Percentiles rank a stretch among this genome's conserved stretches.
Conservation (phyloP, 1,140 invertebrate species). For the Drosophila murphyi region DNA sequence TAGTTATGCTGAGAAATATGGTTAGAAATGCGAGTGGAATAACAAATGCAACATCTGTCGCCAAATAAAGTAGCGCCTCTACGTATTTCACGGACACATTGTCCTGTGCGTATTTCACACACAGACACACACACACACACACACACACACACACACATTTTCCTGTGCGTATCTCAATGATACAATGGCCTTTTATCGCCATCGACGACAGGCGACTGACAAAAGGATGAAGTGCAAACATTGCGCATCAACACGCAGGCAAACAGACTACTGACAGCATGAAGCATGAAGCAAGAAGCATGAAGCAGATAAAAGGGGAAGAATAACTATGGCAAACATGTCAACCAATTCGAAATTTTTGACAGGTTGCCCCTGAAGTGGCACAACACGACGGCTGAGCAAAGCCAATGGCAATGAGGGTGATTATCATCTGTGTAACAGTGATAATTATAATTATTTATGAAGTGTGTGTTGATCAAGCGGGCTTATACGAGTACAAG, state of each 20-base stretch:
- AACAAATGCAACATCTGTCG: slow-evolving; percentile 71
- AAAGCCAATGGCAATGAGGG: slow-evolving; percentile 38
- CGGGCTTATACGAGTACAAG: not conserved
- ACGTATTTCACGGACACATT: slow-evolving; percentile 39
- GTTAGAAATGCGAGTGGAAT: slow-evolving; percentile 12
- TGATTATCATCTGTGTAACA: slow-evolving; percentile 13
- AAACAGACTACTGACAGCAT: slow-evolving; percentile 9
- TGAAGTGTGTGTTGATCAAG: slow-evolving; percentile 23
- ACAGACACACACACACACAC: too few relatives aligned
- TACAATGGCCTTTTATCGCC: slow-evolving; percentile 65
- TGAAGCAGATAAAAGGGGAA: slow-evolving; percentile 6
- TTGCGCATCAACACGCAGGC: slow-evolving; percentile 40
- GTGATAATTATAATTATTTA: slow-evolving; percentile 26
- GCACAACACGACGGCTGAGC: slow-evolving; percentile 29
- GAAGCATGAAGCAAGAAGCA: slow-evolving; percentile 19
- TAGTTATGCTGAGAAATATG: slow-evolving; percentile 52
- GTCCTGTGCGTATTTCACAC: slow-evolving; percentile 47
- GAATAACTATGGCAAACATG: slow-evolving; percentile 60
- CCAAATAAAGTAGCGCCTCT: slow-evolving; percentile 62
- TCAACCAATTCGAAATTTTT: slow-evolving; percentile 64
- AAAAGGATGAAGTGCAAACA: slow-evolving; percentile 80
- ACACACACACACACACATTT: slow-evolving; percentile 22
- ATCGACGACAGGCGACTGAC: slow-evolving; percentile 57
- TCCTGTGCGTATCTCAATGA: slow-evolving; percentile 56
- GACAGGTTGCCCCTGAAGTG: slow-evolving; percentile 73